A percentile compares a stretch with the other conserved stretches of the same genome.
Conservation (phyloP, 2,888 invertebrate species). For the Rhogogaster chlorosoma region DNA sequence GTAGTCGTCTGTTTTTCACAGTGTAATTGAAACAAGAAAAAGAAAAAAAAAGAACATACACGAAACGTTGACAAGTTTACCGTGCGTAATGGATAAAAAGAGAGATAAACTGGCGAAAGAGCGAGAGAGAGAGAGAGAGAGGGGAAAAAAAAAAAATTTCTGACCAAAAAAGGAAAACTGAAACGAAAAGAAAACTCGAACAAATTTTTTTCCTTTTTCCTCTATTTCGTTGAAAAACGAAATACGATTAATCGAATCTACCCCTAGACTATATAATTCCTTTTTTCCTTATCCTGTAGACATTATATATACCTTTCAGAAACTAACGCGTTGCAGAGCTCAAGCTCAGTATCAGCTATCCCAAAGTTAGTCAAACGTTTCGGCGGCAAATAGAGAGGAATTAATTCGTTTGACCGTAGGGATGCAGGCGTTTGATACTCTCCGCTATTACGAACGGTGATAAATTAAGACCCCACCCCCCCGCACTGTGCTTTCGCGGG, state of each 20-base stretch:
- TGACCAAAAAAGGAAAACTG: constrained; percentile 14
- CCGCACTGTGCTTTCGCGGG: neutral
- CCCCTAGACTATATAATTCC: neutral
- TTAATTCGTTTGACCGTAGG: constrained; percentile 42
- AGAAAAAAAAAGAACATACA: too few species aligned
- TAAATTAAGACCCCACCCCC: constrained; percentile 10
- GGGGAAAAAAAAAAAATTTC: constrained; percentile 54
- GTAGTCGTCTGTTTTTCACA: neutral
- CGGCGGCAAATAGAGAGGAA: constrained; percentile 43
- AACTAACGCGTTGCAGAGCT: neutral
- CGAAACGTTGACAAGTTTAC: neutral
- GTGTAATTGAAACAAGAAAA: constrained; percentile 35
- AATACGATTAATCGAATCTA: constrained; percentile 12
- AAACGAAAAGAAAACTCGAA: constrained; percentile 30
- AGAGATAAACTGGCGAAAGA: neutral
- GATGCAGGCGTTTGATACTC: constrained; percentile 14
- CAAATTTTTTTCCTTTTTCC: neutral
- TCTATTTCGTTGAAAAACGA: neutral
- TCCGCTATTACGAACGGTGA: neutral
- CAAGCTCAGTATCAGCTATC: neutral
- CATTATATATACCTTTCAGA: neutral
- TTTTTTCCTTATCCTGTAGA: neutral
- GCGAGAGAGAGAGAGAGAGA: neutral
- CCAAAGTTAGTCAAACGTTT: constrained; percentile 23
- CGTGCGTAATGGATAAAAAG: constrained; percentile 29